Evolutionary conservation across 2,113 vertebrate genomes (phyloP).

Genomic region (Pagrus major): DNA sequence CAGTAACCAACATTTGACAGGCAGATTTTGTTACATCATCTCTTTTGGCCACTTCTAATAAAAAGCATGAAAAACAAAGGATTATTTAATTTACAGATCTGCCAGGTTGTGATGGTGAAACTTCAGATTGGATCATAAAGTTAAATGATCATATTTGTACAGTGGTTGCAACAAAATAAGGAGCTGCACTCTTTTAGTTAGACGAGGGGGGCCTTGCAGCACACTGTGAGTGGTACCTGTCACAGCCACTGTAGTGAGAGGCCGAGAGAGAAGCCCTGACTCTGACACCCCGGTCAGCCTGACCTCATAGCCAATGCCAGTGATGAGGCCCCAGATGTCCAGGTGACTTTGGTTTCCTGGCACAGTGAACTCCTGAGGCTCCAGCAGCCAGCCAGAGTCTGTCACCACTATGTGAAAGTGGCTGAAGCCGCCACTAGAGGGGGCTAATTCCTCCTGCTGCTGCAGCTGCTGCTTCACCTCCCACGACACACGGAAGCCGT

Average conservation of each 20-base stretch:
- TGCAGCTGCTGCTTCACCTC: constrained; percentile 60
- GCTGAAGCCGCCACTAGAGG: constrained; percentile 85
- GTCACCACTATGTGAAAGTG: constrained; percentile 93
- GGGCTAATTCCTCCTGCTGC: constrained; percentile 63
- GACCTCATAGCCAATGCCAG: constrained; percentile 88
- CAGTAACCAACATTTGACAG: not conserved
- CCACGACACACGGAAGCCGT: constrained; percentile 85
- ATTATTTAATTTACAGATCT: not conserved
- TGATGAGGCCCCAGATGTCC: constrained; percentile 85
- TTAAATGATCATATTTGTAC: not conserved
- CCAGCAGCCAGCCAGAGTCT: constrained; percentile 96
- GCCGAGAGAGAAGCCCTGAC: constrained; percentile 90
- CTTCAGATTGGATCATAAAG: constrained; percentile 32
- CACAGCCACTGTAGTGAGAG: constrained; percentile 91
- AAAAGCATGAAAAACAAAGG: not conserved
- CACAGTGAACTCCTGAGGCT: constrained; percentile 88
- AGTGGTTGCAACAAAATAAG: constrained; percentile 23
- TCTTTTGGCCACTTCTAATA: not conserved
- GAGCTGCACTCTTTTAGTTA: constrained; percentile 28
- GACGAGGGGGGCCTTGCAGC: constrained; percentile 33
- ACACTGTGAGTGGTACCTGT: constrained; percentile 89
- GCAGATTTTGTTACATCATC: not conserved
- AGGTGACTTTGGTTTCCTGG: constrained; percentile 81
- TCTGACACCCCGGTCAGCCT: constrained; percentile 90
- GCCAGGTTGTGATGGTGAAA: constrained; percentile 63